phyloP scores from a whole-genome alignment of 2,113 vertebrate species.

The Corydoras sp. region DNA sequence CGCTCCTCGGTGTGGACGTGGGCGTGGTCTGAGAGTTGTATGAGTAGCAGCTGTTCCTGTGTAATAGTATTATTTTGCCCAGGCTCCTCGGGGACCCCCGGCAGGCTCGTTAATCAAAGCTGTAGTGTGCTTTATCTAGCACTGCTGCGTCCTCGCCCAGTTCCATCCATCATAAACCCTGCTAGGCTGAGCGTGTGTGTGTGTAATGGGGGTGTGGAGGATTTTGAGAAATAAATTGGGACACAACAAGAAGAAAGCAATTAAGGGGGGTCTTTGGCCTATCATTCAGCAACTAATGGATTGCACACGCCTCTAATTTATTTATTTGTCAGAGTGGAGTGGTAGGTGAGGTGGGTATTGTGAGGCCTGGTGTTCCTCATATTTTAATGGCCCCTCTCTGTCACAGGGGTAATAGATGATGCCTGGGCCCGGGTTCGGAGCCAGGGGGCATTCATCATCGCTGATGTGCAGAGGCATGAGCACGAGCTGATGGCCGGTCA shows the following conservation, averaged over 20 bases:
- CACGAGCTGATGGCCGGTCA: slow-evolving; percentile 32
- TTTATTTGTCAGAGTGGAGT: slow-evolving; percentile 33
- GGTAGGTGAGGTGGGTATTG: slow-evolving; percentile 20
- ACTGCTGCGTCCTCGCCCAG: slow-evolving; percentile 58
- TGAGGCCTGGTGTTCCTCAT: slow-evolving; percentile 29
- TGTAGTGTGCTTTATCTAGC: slow-evolving; percentile 55
- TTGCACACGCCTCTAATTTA: slow-evolving; percentile 50
- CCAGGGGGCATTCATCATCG: slow-evolving; percentile 37
- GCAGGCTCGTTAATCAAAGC: slow-evolving; percentile 73
- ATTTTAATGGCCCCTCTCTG: slow-evolving; percentile 33
- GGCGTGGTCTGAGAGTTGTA: slow-evolving; percentile 33
- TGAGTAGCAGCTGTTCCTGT: slow-evolving; percentile 54
- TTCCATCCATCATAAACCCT: slow-evolving; percentile 77
- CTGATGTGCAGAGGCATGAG: slow-evolving; percentile 17
- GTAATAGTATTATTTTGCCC: slow-evolving; percentile 66
- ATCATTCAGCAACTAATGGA: slow-evolving; percentile 65
- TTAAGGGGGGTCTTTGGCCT: slow-evolving; percentile 62
- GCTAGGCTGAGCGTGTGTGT: slow-evolving; percentile 9
- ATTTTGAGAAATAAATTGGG: slow-evolving; percentile 58
- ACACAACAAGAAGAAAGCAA: slow-evolving; percentile 57
- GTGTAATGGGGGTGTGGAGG: slow-evolving; percentile 44
- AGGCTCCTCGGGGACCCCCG: slow-evolving; percentile 66
- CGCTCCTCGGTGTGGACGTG: slow-evolving; percentile 21
- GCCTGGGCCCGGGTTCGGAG: slow-evolving; percentile 19
- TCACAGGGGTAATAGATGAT: slow-evolving; percentile 43